Conservation (phyloP, 1,140 invertebrate genomes). For the Drosophila triauraria region DNA sequence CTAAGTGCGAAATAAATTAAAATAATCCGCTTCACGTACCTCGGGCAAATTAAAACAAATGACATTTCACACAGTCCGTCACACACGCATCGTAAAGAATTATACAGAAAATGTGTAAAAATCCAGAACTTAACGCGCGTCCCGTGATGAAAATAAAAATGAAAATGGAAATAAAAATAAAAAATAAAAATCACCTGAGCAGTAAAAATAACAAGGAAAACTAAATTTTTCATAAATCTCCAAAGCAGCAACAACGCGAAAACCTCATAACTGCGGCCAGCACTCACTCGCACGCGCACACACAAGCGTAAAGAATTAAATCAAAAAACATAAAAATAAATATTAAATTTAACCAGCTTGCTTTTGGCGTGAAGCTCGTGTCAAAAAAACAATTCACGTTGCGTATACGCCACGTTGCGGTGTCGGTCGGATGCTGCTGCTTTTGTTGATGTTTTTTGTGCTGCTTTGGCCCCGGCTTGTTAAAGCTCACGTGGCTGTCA, state of each 20-base stretch:
- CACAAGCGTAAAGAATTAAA: constrained; percentile 32
- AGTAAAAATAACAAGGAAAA: constrained; percentile 60
- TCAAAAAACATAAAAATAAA: constrained; percentile 60
- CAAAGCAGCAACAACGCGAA: constrained; percentile 25
- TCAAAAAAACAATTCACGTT: constrained; percentile 34
- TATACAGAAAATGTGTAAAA: constrained; percentile 28
- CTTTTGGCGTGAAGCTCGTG: not conserved
- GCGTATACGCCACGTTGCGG: constrained; percentile 48
- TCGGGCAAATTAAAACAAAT: constrained; percentile 60
- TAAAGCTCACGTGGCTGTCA: constrained; percentile 58
- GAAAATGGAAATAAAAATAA: constrained; percentile 24
- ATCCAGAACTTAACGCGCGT: constrained; percentile 35
- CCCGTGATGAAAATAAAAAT: constrained; percentile 52
- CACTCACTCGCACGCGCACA: constrained; percentile 6
- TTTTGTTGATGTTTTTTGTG: not conserved
- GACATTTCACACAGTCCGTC: constrained; percentile 44
- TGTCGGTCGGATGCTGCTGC: constrained; percentile 6
- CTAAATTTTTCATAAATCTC: constrained; percentile 62
- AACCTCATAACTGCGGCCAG: constrained; percentile 36
- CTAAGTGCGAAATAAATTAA: constrained; percentile 57
- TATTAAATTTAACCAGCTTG: constrained; percentile 57
- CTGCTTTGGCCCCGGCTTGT: constrained; percentile 33
- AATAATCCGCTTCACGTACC: constrained; percentile 50
- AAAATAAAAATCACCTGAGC: constrained; percentile 55
- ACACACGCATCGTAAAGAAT: constrained; percentile 26